Evolutionary conservation across 1,140 invertebrate species (phyloP).

Genomic region (Daktulosphaira vitifoliae): DNA sequence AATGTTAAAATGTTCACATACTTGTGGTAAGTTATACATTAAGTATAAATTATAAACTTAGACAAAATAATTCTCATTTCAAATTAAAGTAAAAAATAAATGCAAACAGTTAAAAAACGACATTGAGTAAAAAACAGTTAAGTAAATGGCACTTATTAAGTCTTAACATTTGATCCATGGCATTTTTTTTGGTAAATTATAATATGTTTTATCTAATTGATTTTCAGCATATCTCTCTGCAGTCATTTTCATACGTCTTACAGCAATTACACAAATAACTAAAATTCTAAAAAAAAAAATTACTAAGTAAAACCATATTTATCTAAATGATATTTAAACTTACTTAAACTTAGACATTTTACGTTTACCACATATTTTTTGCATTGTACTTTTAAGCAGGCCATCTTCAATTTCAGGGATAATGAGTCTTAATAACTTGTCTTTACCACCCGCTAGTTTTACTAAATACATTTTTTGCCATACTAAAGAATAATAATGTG

Average conservation of each 20-base stretch:
- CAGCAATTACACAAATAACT: constrained; percentile 11
- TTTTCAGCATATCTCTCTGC: not conserved
- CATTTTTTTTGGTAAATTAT: constrained; percentile 27
- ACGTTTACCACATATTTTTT: constrained; percentile 12
- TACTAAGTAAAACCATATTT: not conserved
- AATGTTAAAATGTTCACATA: no score
- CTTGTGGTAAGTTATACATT: no score
- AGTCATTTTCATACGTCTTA: constrained; percentile 1
- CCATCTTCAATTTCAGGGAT: constrained; percentile 19
- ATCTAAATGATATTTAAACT: not conserved
- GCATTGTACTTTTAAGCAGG: constrained; percentile 6
- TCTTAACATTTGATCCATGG: constrained; percentile 30
- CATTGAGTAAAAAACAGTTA: no score
- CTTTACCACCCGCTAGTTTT: constrained; percentile 15
- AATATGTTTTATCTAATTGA: constrained; percentile 5
- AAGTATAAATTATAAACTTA: no score
- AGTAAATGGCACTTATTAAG: not conserved
- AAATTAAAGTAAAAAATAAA: no score
- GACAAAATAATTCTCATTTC: no score
- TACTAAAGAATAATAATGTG: constrained; percentile 8
- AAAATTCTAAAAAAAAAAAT: constrained; percentile 4
- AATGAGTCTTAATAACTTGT: constrained; percentile 5
- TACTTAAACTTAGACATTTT: constrained; percentile 22
- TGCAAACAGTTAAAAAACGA: no score
- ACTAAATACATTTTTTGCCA: constrained; percentile 30